Conservation (phyloP, 2,888 invertebrate genomes). For the Platycnemis pennipes region DNA sequence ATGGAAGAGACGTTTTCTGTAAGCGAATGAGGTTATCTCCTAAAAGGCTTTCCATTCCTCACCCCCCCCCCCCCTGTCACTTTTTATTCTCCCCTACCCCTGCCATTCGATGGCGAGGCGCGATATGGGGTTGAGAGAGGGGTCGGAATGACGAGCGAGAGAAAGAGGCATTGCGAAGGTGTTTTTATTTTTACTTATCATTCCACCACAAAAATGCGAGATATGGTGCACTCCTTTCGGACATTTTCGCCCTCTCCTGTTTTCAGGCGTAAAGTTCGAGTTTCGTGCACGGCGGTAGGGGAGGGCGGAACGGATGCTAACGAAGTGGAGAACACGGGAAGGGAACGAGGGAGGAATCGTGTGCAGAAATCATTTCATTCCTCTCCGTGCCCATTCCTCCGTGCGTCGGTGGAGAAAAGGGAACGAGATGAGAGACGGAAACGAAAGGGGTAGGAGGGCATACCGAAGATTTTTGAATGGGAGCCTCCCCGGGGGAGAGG, state of each 20-base stretch:
- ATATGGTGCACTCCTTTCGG: not conserved
- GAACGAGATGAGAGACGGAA: not conserved
- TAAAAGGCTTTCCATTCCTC: slow-evolving; percentile 7
- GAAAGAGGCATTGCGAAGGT: not conserved
- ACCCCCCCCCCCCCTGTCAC: not conserved
- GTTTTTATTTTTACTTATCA: not conserved
- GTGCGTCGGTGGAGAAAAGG: not conserved
- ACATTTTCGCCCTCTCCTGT: not conserved
- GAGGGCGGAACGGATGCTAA: too few species aligned
- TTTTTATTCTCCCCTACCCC: not conserved
- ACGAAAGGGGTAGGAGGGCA: not conserved
- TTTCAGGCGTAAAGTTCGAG: not conserved
- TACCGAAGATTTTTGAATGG: not conserved
- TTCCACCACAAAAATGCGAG: not conserved
- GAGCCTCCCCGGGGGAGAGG: not conserved
- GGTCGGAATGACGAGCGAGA: not conserved
- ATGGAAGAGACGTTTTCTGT: not conserved
- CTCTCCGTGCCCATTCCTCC: not conserved
- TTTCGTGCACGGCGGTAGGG: too few species aligned
- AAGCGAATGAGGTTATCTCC: not conserved
- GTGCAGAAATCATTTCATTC: not conserved
- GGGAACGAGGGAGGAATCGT: not conserved
- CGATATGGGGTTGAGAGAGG: not conserved
- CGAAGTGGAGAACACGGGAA: not conserved
- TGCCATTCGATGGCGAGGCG: not conserved